Base-by-base conservation (phyloP, 37 sponge, comb jelly and placozoan species). In the Crambe crambe region DNA sequence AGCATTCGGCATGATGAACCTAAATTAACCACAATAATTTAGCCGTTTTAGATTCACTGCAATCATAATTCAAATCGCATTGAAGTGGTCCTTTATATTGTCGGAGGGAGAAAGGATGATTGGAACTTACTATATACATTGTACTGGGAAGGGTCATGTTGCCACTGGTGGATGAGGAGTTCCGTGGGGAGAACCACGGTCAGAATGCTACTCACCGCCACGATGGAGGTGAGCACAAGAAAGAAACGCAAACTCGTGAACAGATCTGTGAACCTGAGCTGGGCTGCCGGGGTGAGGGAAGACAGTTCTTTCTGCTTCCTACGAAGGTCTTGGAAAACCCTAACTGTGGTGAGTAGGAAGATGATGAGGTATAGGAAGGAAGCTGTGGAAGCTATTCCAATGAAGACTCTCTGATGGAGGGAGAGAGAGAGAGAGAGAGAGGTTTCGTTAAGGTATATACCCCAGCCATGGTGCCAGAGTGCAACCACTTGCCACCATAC, bases 61-160 rank as follows among this genome's bases (percentile, higher is more conserved):
- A n/a, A n/a, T n/a, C n/a, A n/a, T n/a, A n/a, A n/a, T n/a, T n/a
- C n/a, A n/a, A n/a, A n/a, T n/a, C n/a, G n/a, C n/a, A n/a, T n/a
- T n/a, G n/a, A n/a, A n/a, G n/a, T n/a, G n/a, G n/a, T n/a, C n/a
- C n/a, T n/a, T n/a, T n/a, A n/a, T n/a, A n/a, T n/a, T n/a, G n/a
- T n/a, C n/a, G n/a, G n/a, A n/a, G n/a, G n/a, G n/a, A n/a, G n/a
- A n/a, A n/a, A n/a, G n/a, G n/a, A n/a, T n/a, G n/a, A n/a, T n/a
- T 26, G 59, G 18, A 41, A 57, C 87, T 70, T 35, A 88, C 89
- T 82, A 54, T 88, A 88, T 21, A 83, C 44, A 20, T 83, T 76
- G 59, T 71, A 82, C 34, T 82, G 40, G 22, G 42, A 71, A 29
- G 72, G 61, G 38, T 60, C 58, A 35, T 78, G 78, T 22, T 82